phyloP scores from a whole-genome alignment of 2,888 invertebrate genomes.

The Candidula unifasciata region DNA sequence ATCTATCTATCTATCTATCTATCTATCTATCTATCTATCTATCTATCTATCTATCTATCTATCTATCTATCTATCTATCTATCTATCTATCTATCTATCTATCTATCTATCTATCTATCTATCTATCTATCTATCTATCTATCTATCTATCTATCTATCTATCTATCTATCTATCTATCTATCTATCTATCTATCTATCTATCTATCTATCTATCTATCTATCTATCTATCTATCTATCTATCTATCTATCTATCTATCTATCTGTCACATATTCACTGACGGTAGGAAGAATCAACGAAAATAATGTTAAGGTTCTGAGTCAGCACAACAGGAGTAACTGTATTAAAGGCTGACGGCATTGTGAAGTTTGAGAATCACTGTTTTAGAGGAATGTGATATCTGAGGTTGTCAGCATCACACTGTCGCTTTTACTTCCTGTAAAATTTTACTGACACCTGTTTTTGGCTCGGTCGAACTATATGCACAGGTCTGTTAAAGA shows the following conservation, averaged over 20 bases:
- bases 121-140: not conserved
- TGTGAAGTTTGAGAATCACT: too few species aligned
- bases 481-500: too few species aligned
- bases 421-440: too few species aligned
- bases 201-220: not conserved
- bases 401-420: too few species aligned
- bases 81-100: not conserved
- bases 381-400: too few species aligned
- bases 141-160: conserved; percentile 2
- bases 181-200: conserved; percentile 1
- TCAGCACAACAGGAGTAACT: too few species aligned
- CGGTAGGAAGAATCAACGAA: too few species aligned
- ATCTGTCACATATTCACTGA: not conserved
- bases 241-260: conserved; percentile 3
- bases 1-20: not conserved
- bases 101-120: not conserved
- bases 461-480: too few species aligned
- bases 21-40: not conserved
- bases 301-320: too few species aligned
- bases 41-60: not conserved
- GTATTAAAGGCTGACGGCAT: too few species aligned
- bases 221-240: not conserved
- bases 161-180: not conserved
- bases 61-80: not conserved
- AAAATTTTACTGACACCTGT: too few species aligned